Evolutionary conservation across 2,797 vertebrate species (phyloP).

Genomic region (Heliangelus exortis): DNA sequence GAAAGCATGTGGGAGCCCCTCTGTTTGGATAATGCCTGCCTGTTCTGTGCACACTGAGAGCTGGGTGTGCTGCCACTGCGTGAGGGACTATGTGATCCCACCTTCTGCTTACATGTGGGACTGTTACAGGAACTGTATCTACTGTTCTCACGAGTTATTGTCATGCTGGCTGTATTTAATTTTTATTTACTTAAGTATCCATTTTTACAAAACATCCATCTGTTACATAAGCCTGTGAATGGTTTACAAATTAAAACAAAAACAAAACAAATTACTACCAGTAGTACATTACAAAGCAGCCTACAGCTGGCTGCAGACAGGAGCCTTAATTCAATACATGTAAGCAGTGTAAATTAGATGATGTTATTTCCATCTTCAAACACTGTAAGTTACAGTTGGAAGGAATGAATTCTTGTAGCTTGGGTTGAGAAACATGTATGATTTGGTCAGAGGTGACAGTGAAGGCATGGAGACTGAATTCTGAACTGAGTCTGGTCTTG

Average conservation of each 20-base stretch:
- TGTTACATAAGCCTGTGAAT: conserved; percentile 15
- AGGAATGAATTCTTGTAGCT: not conserved
- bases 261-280: conserved; percentile 6
- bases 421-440: not conserved
- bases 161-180: not conserved
- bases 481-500: not conserved
- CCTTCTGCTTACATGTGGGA: fast-evolving
- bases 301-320: not conserved
- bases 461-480: not conserved
- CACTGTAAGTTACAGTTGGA: not conserved
- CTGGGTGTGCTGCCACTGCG: fast-evolving
- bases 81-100: not conserved
- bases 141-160: not conserved
- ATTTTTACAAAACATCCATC: not conserved
- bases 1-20: not conserved
- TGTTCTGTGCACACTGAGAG: not conserved
- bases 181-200: conserved; percentile 3
- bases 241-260: conserved; percentile 54
- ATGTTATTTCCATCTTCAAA: conserved; percentile 10
- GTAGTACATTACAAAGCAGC: conserved; percentile 6
- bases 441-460: not conserved
- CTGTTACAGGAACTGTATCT: not conserved
- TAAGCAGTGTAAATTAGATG: not conserved
- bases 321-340: not conserved
- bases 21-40: not conserved